Evolutionary conservation across 2,113 vertebrate species (phyloP).

Genomic region (Passer domesticus): DNA sequence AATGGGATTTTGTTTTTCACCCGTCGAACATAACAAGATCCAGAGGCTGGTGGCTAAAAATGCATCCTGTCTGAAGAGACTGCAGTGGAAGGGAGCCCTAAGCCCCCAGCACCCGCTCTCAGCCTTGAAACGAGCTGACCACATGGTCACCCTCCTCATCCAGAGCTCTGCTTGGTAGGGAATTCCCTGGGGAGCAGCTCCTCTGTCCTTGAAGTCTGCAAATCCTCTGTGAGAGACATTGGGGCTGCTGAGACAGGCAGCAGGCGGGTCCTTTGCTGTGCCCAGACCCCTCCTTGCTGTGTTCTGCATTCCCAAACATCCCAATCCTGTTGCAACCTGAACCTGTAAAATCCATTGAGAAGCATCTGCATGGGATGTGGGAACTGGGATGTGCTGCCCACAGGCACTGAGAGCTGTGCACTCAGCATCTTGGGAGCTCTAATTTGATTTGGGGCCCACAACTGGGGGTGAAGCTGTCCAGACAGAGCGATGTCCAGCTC

Average conservation of each 20-base stretch:
- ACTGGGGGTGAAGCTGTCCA: not conserved
- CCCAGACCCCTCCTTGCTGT: not conserved
- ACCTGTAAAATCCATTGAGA: not conserved
- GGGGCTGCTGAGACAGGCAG: not conserved
- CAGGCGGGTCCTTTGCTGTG: not conserved
- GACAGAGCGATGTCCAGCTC: not conserved
- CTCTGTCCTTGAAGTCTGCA: not conserved
- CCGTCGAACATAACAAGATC: not conserved
- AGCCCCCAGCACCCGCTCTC: not conserved
- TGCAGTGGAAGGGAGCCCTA: not conserved
- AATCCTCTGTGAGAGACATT: not conserved
- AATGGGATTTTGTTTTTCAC: not conserved
- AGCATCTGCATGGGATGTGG: not conserved
- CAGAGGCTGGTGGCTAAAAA: not conserved
- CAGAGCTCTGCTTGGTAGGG: not conserved
- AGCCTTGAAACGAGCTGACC: not conserved
- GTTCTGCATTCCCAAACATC: not conserved
- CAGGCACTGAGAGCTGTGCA: fast-evolving
- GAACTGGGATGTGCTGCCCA: not conserved
- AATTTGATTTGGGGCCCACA: not conserved
- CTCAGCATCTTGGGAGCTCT: not conserved
- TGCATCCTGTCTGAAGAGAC: not conserved
- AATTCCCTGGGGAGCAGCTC: not conserved
- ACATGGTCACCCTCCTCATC: not conserved
- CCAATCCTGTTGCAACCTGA: not conserved